Evolutionary conservation across 1,140 invertebrate species (phyloP).

Genomic region (Lepidurus couesii): DNA sequence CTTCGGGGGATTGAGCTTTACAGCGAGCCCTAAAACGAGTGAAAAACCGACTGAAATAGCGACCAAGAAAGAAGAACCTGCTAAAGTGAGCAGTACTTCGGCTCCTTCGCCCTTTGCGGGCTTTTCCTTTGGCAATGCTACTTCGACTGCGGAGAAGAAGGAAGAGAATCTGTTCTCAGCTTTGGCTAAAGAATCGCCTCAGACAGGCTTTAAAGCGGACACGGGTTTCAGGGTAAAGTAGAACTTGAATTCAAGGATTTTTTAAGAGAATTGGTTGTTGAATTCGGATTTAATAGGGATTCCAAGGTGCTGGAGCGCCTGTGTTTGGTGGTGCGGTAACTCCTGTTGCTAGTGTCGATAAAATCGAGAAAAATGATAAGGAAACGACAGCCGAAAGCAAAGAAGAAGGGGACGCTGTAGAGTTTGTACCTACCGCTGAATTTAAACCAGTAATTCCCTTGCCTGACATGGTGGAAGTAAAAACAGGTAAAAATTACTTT

Average conservation of each 20-base stretch:
- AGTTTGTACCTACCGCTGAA: conserved; percentile 64
- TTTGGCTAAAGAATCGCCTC: conserved; percentile 6
- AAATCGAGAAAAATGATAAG: conserved; percentile 36
- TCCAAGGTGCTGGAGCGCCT: conserved; percentile 48
- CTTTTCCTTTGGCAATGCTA: conserved; percentile 39
- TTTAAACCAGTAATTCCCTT: conserved; percentile 80
- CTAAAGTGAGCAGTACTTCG: conserved; percentile 35
- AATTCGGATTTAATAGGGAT: conserved; percentile 30
- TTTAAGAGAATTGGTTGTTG: conserved; percentile 41
- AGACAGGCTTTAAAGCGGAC: conserved; percentile 29
- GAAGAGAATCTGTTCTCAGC: conserved; percentile 24
- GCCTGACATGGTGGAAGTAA: conserved; percentile 72
- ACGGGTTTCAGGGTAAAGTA: not conserved
- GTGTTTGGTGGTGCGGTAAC: conserved; percentile 40
- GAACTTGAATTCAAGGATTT: conserved; percentile 33
- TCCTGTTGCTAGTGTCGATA: not conserved
- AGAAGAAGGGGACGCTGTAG: conserved; percentile 45
- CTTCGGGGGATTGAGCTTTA: conserved; percentile 67
- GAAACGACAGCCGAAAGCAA: conserved; percentile 36
- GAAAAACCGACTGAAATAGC: conserved; percentile 38
- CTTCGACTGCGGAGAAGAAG: not conserved
- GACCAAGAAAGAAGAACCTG: conserved; percentile 39
- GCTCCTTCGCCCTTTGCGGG: conserved; percentile 34
- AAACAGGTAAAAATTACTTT: conserved; percentile 58
- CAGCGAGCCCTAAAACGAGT: conserved; percentile 54